Evolutionary conservation across 2,113 vertebrate species (phyloP).

Genomic region (Hystrix brachyura): DNA sequence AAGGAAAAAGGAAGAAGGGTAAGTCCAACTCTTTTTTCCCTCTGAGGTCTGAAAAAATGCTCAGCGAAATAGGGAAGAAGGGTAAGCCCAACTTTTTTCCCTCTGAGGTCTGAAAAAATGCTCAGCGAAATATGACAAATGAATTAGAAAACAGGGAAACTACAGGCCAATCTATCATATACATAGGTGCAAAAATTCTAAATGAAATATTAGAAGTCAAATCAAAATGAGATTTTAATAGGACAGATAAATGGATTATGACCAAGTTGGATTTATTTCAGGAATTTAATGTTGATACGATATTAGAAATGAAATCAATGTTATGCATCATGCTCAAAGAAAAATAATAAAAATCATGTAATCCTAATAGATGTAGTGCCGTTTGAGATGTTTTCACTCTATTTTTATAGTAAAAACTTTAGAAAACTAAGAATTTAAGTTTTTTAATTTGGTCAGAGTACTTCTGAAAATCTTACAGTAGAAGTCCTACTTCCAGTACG

Average conservation of each 20-base stretch:
- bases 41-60: background rate
- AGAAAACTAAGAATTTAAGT: background rate
- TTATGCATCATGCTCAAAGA: conserved; percentile 13
- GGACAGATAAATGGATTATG: background rate
- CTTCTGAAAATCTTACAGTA: background rate
- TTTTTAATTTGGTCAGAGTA: background rate
- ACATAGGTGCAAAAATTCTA: background rate
- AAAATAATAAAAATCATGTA: conserved; percentile 32
- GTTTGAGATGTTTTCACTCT: conserved; percentile 4
- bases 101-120: background rate
- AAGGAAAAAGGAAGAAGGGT: background rate
- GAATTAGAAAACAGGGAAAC: background rate
- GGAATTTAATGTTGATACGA: background rate
- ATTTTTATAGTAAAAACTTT: background rate
- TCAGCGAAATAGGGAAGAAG: background rate
- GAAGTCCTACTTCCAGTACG: background rate
- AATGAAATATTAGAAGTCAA: conserved; percentile 2
- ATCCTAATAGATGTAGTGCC: background rate
- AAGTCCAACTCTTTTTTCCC: background rate
- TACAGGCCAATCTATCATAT: background rate
- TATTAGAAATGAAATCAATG: conserved; percentile 20
- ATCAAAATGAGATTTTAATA: conserved; percentile 20
- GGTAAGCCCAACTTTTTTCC: background rate
- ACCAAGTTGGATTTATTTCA: conserved; percentile 53
- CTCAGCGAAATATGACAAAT: background rate